Evolutionary conservation across 2,797 vertebrate genomes (phyloP), one percentile per base, ranked within the genome.

Genomic region (Rallus crepitans): DNA sequence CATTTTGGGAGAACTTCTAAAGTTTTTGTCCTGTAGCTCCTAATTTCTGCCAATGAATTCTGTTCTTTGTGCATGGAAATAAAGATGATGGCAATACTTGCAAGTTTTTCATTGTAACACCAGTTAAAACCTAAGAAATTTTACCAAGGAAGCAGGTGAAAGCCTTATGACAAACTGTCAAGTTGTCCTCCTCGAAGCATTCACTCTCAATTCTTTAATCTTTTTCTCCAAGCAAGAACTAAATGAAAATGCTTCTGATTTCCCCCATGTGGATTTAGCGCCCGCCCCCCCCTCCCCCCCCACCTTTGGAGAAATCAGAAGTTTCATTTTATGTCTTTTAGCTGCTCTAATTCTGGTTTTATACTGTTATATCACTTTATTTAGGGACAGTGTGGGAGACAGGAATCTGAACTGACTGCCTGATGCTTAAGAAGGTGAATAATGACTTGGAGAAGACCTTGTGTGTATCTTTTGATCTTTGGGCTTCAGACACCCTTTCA

Each of bases 361-460:
- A 52, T 72, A 6, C 55, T 69, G 35, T 63, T 75, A 24, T 2
- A 83, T 60, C 56, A 18, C 68, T 95, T 92, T 55, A 40, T 87
- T 68, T 92, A 73, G 64, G 68, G 45, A 33, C 33, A 61, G 66
- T 8, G 45, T 2, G 3, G 40, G 57, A 93, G 53, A 19, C 35
- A 27, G 30, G 93, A 87, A 92, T 89, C 64, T 55, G 37, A 92
- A 87, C 78, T 56, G 92, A 65, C 81, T 94, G 77, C 71, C 40
- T 89, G 71, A 16, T 89, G 68, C 78, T 97, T 93, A 81, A 95
- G 79, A 65, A 78, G 40, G 94, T 97, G 94, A 97, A 75, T 94
- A 95, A 97, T 89, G 92, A 82, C 86, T 93, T 65, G 90, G 75
- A 95, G 93, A 94, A 68, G 95, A 96, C 90, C 94, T 91, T 28